phyloP scores from a whole-genome alignment of 1,140 invertebrate species.

The Calephelis nemesis region DNA sequence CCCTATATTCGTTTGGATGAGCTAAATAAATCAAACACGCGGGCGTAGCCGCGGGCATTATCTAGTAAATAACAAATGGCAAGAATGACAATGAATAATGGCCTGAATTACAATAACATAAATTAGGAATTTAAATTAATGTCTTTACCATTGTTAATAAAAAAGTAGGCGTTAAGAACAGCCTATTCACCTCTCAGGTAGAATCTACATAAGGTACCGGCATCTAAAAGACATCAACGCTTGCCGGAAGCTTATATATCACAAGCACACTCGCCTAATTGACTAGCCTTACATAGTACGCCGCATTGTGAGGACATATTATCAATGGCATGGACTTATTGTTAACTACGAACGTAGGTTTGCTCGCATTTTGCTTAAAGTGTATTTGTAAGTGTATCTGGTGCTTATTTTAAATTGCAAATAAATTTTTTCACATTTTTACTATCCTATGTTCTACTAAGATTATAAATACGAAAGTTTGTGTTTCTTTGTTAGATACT shows the following conservation, averaged over 20 bases:
- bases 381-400: no score
- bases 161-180: slow-evolving; percentile 17
- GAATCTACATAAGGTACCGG: slow-evolving; percentile 16
- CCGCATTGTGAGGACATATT: slow-evolving; percentile 41
- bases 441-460: no score
- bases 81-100: no score
- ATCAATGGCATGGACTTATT: slow-evolving; percentile 33
- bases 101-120: not conserved
- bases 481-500: no score
- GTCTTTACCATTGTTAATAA: slow-evolving; percentile 15
- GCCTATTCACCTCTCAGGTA: slow-evolving; percentile 15
- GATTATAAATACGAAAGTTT: no score
- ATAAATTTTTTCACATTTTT: no score
- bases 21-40: no score
- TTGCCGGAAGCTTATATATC: slow-evolving; percentile 36
- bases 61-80: no score
- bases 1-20: no score
- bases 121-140: slow-evolving; percentile 1
- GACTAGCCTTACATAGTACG: slow-evolving; percentile 34
- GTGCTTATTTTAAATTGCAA: no score
- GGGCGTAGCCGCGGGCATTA: no score
- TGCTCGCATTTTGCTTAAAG: slow-evolving; percentile 8
- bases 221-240: slow-evolving; percentile 58
- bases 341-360: not conserved
- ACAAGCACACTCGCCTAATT: slow-evolving; percentile 41